Evolutionary conservation across 2,113 vertebrate genomes (phyloP), one percentile per base, ranked within the genome.

Genomic region (Glaucomys volans): DNA sequence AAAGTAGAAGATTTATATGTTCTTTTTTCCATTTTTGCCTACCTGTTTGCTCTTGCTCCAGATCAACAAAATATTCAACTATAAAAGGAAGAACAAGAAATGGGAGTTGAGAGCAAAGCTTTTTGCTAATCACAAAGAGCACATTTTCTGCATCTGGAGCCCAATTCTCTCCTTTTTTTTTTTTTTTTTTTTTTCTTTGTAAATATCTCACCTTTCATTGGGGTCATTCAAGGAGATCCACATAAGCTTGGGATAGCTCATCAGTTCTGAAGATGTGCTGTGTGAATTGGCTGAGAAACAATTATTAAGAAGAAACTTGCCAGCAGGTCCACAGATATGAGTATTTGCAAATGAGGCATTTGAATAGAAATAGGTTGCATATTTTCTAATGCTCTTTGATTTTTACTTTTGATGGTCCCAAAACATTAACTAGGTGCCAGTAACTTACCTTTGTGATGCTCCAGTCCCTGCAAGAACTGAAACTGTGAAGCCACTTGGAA

Each of bases 341-440:
- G 92, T 92, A 96, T 94, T 88, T 97, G 88, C 94, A 97, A 97
- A 97, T 77, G 96, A 98, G 94, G 87, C 95, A 89, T 98, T 98
- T 97, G 98, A 96, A 95, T 84, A 97, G 94, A 97, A 98, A 97
- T 89, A 95, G 96, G 54, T 96, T 97, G 85, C 89, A 96, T 97
- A 85, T 95, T 98, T 98, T 97, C 90, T 97, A 97, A 98, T 97
- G 95, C 98, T 79, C 88, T 90, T 92, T 64, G 28, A 66, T 52
- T 67, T 97, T 95, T 95, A 94, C 97, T 98, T 97, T 85, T 47
- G 26, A 95, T 98, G 96, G 90, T 96, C 96, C 96, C 92, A 92
- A 97, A 98, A 95, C 96, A 88, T 98, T 98, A 98, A 98, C 98
- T 97, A 97, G 94, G 83, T 96, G 90, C 87, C 96, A 97, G 96